Percentiles rank a stretch among this genome's conserved stretches.
Evolutionary conservation across 1,140 invertebrate species (phyloP).

Genomic region (Condylostylus longicornis): DNA sequence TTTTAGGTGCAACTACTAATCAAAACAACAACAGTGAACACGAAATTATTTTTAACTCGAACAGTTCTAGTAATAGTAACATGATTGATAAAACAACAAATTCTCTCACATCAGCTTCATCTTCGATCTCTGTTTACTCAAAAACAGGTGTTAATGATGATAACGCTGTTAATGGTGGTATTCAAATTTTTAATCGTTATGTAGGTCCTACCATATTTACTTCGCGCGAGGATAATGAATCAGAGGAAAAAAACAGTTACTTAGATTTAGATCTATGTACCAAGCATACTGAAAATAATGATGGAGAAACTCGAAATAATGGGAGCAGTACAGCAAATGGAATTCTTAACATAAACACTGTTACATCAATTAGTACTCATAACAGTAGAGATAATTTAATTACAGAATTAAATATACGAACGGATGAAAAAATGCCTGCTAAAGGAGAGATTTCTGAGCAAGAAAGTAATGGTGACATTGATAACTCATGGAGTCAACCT

Average conservation of each 20-base stretch:
- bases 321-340: too few species aligned
- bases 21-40: slow-evolving; percentile 1
- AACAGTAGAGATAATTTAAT: slow-evolving; percentile 18
- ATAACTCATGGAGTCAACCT: slow-evolving; percentile 45
- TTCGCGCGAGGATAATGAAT: not conserved
- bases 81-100: slow-evolving; percentile 12
- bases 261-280: slow-evolving; percentile 3
- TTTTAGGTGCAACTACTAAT: too few species aligned
- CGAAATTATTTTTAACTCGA: not conserved
- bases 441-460: slow-evolving; percentile 66
- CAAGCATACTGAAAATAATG: not conserved
- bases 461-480: slow-evolving; percentile 63
- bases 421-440: slow-evolving; percentile 70
- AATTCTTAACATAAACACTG: slow-evolving; percentile 2
- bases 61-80: not conserved
- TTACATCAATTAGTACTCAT: slow-evolving; percentile 9
- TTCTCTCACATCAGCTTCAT: slow-evolving; percentile 24
- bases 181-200: too few species aligned
- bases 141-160: slow-evolving; percentile 24
- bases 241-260: slow-evolving; percentile 4
- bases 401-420: slow-evolving; percentile 49
- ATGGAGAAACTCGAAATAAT: too few species aligned
- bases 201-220: too few species aligned
- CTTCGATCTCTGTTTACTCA: slow-evolving; percentile 19
- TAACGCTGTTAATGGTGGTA: slow-evolving; percentile 6